Base-by-base conservation (phyloP, 2,797 vertebrate genomes). In the Chelmon rostratus region DNA sequence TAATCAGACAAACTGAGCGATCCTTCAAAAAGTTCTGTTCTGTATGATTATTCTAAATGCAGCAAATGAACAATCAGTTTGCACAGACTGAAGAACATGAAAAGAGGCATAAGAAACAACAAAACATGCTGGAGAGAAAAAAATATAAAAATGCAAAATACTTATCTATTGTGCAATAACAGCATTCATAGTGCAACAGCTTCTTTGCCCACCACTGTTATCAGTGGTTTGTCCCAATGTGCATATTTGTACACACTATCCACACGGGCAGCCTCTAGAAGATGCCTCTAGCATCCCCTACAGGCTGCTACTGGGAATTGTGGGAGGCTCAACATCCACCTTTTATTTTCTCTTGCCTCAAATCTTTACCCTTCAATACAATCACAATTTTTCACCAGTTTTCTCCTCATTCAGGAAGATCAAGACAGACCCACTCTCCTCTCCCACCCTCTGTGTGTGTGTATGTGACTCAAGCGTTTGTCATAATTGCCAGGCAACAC, bases 401-500 rank as follows among this genome's bases (percentile, higher is more conserved):
- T 81, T 79, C 66, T 76, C 44, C 67, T 69, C 52, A 54, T 33
- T 37, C 40, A n/a, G 19, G 71, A 78, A 62, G 72, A 72, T 71
- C 44, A 16, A 54, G 8, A 54, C 63, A 53, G 44, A 70, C 54
- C 47, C 66, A 47, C 47, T 87, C 68, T 3, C 66, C 59, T 83
- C 82, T 82, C 79, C 40, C 57, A 11, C 73, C 73, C 44, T 75
- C 50, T 76, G 38, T 42, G 38, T 64, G 53, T 54, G 28, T 42
- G 38, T 64, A 53, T 54, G 61, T 93, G 92, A 94, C 89, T 95
- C 92, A 89, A 77, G 52, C 76, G 33, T 92, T 87, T 83, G 92
- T 94, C 93, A 95, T 79, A 71, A 90, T 93, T 76, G 86, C 92
- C 93, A 93, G 86, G 94, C 89, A 93, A 95, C 94, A 81, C 73